These are phyloP conservation scores for Marisa cornuarietis DNA, from an alignment of 1,140 invertebrate genomes.

Conservation along the genomic window DNA sequence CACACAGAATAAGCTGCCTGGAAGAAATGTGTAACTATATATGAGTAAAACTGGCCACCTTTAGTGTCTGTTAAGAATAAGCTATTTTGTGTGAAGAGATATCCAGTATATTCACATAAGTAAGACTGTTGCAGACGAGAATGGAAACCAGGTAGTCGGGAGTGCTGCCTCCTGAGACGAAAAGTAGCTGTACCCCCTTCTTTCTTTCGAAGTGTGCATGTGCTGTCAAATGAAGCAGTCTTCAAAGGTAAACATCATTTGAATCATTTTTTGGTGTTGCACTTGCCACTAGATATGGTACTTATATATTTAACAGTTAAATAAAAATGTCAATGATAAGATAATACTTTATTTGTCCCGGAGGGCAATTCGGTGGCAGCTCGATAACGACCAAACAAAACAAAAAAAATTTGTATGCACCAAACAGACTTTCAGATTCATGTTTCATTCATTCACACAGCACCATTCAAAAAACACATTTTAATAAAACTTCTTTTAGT, in stretches of 20 bases:
- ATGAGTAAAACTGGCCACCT: neutral
- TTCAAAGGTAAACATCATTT: constrained; percentile 67
- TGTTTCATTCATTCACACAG: neutral
- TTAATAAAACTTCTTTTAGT: neutral
- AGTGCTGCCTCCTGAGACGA: constrained; percentile 68
- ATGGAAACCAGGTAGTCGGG: constrained; percentile 72
- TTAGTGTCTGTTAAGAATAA: neutral
- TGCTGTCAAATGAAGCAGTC: constrained; percentile 71
- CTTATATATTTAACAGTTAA: neutral
- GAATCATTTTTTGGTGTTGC: neutral
- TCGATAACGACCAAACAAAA: no score
- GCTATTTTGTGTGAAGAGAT: neutral
- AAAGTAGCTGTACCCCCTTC: constrained; percentile 67
- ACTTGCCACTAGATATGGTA: neutral
- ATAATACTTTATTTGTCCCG: no score
- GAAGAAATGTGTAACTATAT: no score
- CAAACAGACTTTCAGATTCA: neutral
- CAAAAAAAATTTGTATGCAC: no score
- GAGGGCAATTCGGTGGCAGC: no score
- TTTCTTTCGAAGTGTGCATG: constrained; percentile 69
- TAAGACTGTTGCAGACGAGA: constrained; percentile 51
- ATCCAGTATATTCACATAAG: no score
- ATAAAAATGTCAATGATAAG: neutral
- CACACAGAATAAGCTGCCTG: no score
- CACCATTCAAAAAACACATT: neutral